phyloP scores from a whole-genome alignment of 2,113 vertebrate genomes.

The Microcebus lehilahytsara region DNA sequence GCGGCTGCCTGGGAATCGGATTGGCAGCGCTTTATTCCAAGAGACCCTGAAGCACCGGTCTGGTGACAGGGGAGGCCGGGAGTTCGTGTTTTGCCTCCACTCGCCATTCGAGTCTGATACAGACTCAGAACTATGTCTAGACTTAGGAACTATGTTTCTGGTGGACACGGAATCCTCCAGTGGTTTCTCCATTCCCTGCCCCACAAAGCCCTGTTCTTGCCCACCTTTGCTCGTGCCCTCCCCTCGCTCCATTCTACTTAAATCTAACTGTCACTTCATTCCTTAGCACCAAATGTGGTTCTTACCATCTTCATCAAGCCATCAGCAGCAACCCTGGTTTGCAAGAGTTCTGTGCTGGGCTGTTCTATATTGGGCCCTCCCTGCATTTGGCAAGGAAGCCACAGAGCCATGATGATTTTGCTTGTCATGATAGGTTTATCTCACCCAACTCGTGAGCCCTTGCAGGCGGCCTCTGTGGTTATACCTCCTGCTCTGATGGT shows the following conservation, averaged over 20 bases:
- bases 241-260: not conserved
- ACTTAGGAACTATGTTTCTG: not conserved
- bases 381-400: not conserved
- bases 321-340: not conserved
- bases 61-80: too few relatives aligned
- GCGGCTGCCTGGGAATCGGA: not conserved
- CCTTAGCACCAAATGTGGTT: not conserved
- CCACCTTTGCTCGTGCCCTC: not conserved
- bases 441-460: not conserved
- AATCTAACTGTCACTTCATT: not conserved
- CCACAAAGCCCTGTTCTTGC: not conserved
- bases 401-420: not conserved
- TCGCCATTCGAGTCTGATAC: not conserved
- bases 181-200: not conserved
- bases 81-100: not conserved
- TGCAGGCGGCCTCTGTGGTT: not conserved
- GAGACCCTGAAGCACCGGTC: not conserved
- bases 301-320: not conserved
- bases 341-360: not conserved
- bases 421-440: not conserved
- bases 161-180: not conserved
- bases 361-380: not conserved
- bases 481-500: not conserved
- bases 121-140: not conserved
- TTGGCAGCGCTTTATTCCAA: accelerated